phyloP scores from a whole-genome alignment of 2,888 invertebrate genomes.

The Mylabris sibirica region DNA sequence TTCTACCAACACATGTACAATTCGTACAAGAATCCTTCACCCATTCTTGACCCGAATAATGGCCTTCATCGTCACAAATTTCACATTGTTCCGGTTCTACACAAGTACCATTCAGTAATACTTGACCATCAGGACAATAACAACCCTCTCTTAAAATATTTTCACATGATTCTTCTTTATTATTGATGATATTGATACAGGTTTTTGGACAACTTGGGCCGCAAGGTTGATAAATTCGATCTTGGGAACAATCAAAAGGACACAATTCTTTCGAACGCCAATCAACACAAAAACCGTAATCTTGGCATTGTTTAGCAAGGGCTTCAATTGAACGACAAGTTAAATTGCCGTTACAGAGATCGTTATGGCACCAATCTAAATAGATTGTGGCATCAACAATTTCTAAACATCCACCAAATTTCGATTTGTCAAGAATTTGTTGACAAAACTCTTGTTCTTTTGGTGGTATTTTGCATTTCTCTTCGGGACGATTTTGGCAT shows the following conservation, averaged over 20 bases:
- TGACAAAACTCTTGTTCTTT: constrained; percentile 70
- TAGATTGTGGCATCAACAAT: constrained; percentile 65
- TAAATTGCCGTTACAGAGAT: constrained; percentile 67
- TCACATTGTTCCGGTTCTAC: constrained; percentile 72
- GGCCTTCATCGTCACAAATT: constrained; percentile 78
- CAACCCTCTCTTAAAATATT: constrained; percentile 75
- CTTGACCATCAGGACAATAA: constrained; percentile 76
- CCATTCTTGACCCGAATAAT: constrained; percentile 75
- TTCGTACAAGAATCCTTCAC: constrained; percentile 75
- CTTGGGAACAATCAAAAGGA: constrained; percentile 68
- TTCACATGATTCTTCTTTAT: constrained; percentile 42
- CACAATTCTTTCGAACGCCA: constrained; percentile 74
- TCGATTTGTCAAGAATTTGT: constrained; percentile 65
- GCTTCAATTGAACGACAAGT: constrained; percentile 73
- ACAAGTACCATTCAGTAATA: constrained; percentile 74
- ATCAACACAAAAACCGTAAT: constrained; percentile 74
- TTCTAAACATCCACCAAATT: constrained; percentile 62
- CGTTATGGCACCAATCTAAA: constrained; percentile 74
- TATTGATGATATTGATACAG: constrained; percentile 62
- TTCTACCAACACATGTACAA: constrained; percentile 72
- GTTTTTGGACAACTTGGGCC: constrained; percentile 71
- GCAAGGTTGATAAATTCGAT: constrained; percentile 65
- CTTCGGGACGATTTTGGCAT: constrained; percentile 53
- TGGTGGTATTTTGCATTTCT: constrained; percentile 61
- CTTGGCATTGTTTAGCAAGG: constrained; percentile 76